Conservation (phyloP, 92 coral and sea anemone species). For the Palythoa caribaeorum region DNA sequence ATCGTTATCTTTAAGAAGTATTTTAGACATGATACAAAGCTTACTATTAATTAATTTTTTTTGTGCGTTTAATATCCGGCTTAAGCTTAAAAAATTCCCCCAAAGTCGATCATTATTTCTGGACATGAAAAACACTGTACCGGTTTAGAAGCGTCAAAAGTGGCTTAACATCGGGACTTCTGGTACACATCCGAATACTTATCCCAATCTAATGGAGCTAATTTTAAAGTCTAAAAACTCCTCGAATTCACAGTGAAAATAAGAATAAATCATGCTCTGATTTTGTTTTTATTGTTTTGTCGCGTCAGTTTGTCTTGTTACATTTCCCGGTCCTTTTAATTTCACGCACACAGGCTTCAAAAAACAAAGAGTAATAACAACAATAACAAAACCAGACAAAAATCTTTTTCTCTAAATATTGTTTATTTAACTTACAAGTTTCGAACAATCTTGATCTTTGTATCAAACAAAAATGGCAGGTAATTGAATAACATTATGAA, state of each 20-base stretch:
- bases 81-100: constrained; percentile 8
- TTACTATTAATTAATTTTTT: constrained; percentile 27
- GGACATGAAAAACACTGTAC: not conserved
- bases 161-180: not conserved
- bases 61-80: constrained; percentile 32
- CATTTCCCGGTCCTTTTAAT: not conserved
- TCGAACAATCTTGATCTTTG: constrained; percentile 28
- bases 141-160: not conserved
- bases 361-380: not conserved
- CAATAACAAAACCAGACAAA: not conserved
- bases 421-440: constrained; percentile 31
- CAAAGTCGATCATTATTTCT: not conserved
- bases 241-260: not conserved
- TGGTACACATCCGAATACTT: not conserved
- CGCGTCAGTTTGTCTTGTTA: not conserved
- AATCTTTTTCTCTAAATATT: not conserved
- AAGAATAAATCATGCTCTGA: no score
- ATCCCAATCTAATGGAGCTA: not conserved
- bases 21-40: constrained; percentile 33
- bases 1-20: constrained; percentile 4
- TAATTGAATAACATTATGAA: constrained; percentile 8
- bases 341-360: not conserved
- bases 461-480: constrained; percentile 29
- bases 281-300: not conserved
- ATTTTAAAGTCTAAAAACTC: not conserved